Base-by-base conservation (phyloP, 2,113 vertebrate species). In the Silurus glanis region DNA sequence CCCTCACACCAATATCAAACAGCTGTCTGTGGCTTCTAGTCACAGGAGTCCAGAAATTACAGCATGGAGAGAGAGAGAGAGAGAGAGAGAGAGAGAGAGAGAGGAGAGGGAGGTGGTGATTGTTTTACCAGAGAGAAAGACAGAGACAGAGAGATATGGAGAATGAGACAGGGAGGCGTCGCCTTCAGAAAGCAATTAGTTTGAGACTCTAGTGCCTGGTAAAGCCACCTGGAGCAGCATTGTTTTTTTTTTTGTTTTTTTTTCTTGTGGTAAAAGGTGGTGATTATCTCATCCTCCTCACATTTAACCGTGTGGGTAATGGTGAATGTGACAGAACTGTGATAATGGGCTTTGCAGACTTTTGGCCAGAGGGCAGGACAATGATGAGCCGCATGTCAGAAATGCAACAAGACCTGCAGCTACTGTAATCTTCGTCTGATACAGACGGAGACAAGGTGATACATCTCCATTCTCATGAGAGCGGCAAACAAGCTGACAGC, bases 261-360 rank as follows among this genome's bases (percentile, higher is more conserved):
- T n/a, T 28, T n/a, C 84, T 86, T 67, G 80, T 51, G 66, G 78
- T 55, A 84, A 72, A 86, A 67, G 76, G 47, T 56, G 23, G 23
- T n/a, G n/a, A 55, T 25, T 84, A 87, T 82, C 86, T 25, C 21
- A 7, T 84, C 81, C 83, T 81, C 69, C 86, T 87, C 81, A 85
- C 53, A 49, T 81, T 76, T 80, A 83, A 76, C 66, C 66, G 49
- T 55, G 17, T 72, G 23, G 53, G 45, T 86, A 17, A 45, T 74
- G 69, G 21, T 74, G 55, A 59, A 74, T 21, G 64, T 62, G 76
- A 55, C 76, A 67, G 53, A 80, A 58, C 45, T 83, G 83, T 80
- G 89, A 87, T 89, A 90, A 90, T 90, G 62, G 84, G 64, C 84
- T 89, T 83, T 75, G 71, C 83, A 87, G 84, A 86, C 88, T 81